Percentiles rank a stretch among this genome's conserved stretches.
Evolutionary conservation across 2,113 vertebrate species (phyloP).

Genomic region (Oriolus oriolus): DNA sequence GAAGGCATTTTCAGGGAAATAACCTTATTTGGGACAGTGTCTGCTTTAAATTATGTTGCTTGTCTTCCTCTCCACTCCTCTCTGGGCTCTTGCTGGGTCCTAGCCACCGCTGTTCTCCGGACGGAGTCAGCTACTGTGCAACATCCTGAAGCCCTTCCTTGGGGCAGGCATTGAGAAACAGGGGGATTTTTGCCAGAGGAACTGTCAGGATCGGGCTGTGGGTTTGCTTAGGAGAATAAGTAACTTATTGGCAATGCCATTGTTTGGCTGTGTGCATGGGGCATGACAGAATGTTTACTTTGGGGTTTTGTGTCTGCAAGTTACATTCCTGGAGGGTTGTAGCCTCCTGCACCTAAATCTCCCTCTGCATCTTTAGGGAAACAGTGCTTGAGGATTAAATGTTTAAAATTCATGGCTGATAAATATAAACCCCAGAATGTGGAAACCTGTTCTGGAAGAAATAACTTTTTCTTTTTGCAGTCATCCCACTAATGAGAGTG

Average conservation of each 20-base stretch:
- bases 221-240: not conserved
- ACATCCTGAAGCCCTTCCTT: not conserved
- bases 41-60: slow-evolving; percentile 54
- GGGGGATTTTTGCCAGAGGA: not conserved
- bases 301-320: not conserved
- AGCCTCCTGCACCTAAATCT: not conserved
- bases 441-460: not conserved
- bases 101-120: slow-evolving; percentile 16
- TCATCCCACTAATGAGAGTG: too few relatives aligned
- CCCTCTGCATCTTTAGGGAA: not conserved
- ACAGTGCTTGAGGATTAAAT: not conserved
- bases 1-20: slow-evolving; percentile 35
- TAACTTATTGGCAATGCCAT: not conserved
- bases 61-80: slow-evolving; percentile 9
- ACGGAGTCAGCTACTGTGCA: not conserved
- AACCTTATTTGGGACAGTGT: slow-evolving; percentile 48
- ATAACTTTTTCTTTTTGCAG: not conserved
- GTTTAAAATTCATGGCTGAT: not conserved
- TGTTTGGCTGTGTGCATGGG: not conserved
- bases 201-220: not conserved
- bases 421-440: not conserved
- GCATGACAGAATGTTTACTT: not conserved
- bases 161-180: not conserved
- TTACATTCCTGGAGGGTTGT: not conserved
- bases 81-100: slow-evolving; percentile 48